phyloP scores from a whole-genome alignment of 2,888 invertebrate genomes.

The Cataglyphis cursor region DNA sequence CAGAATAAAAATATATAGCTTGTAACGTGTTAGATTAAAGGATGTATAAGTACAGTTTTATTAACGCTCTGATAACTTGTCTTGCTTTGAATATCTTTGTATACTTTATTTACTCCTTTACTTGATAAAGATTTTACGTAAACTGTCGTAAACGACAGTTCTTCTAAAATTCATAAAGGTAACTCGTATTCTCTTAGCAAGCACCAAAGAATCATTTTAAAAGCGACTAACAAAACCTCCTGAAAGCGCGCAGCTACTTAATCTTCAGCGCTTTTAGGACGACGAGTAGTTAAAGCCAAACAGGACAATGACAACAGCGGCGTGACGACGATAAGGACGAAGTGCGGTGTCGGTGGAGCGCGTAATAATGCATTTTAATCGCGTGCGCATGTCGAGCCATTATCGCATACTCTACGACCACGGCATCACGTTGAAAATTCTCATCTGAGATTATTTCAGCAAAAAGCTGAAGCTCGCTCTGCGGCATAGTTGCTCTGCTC shows the following conservation, averaged over 20 bases:
- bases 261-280: conserved; percentile 49
- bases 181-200: conserved; percentile 25
- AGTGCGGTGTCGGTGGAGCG: conserved; percentile 41
- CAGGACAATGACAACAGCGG: conserved; percentile 44
- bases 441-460: conserved; percentile 80
- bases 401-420: conserved; percentile 76
- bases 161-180: conserved; percentile 38
- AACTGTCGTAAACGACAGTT: not conserved
- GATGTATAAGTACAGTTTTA: not conserved
- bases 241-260: conserved; percentile 35
- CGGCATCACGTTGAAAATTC: conserved; percentile 76
- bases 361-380: conserved; percentile 76
- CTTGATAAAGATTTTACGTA: not conserved
- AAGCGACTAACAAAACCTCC: conserved; percentile 38
- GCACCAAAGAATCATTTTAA: conserved; percentile 33
- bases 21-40: not conserved
- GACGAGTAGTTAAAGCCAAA: conserved; percentile 50
- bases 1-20: not conserved
- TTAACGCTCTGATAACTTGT: not conserved
- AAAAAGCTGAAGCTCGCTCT: conserved; percentile 77
- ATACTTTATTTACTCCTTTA: not conserved
- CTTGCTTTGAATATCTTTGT: not conserved
- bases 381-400: conserved; percentile 67
- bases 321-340: conserved; percentile 51
- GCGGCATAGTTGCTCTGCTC: conserved; percentile 73